These are phyloP conservation scores for Caenorhabditis japonica DNA, from an alignment of 2,888 invertebrate species.

Conservation along the genomic window DNA sequence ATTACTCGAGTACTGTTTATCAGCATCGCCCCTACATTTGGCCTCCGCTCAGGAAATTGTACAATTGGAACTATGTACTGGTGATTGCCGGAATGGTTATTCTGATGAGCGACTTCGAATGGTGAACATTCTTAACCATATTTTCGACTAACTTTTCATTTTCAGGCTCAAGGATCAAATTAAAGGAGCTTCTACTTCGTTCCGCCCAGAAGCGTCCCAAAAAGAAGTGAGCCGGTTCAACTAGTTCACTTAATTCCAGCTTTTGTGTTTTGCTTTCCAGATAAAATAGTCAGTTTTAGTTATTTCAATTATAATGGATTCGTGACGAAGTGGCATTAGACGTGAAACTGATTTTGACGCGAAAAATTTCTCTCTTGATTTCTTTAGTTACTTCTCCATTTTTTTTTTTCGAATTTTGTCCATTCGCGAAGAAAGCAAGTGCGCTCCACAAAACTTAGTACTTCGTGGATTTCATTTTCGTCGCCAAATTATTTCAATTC, in stretches of 20 bases:
- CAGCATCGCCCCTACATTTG: slow-evolving; percentile 70
- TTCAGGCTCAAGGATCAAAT: slow-evolving; percentile 45
- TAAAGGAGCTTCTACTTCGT: slow-evolving; percentile 35
- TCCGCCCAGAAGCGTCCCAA: slow-evolving; percentile 58
- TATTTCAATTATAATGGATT: background rate
- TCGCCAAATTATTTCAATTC: no score
- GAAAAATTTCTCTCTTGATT: no score
- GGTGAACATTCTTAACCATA: slow-evolving; percentile 36
- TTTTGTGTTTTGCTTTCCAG: slow-evolving; percentile 45
- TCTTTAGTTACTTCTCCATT: background rate
- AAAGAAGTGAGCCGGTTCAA: slow-evolving; percentile 43
- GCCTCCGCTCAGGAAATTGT: slow-evolving; percentile 70
- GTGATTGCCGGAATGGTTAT: slow-evolving; percentile 46
- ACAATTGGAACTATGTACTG: slow-evolving; percentile 60
- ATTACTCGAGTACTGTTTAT: slow-evolving; percentile 67
- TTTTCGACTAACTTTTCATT: background rate
- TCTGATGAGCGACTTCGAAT: slow-evolving; percentile 57
- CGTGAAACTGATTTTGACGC: no score
- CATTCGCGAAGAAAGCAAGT: no score
- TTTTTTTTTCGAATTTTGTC: no score
- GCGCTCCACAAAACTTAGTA: no score
- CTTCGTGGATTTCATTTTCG: no score
- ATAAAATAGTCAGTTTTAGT: slow-evolving; percentile 46
- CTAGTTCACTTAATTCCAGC: slow-evolving; percentile 32
- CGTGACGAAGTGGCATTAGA: no score